Base-by-base conservation (phyloP, 2,113 vertebrate genomes). In the Paralichthys olivaceus region DNA sequence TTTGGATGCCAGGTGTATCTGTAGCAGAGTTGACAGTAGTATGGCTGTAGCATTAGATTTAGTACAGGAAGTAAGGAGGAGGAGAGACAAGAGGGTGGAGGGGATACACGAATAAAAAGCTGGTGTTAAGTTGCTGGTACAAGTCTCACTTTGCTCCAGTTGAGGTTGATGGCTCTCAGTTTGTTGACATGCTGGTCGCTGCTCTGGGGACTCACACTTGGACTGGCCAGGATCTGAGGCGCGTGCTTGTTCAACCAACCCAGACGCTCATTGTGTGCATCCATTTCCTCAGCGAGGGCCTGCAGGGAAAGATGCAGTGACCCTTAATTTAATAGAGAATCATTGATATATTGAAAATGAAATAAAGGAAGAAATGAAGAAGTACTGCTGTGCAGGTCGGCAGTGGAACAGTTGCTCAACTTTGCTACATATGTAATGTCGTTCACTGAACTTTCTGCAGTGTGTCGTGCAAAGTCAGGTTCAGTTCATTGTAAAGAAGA, bases 191-290 rank as follows among this genome's bases (percentile, higher is more conserved):
- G 94, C 43, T 88, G 91, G 0, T 96, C 94, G 92, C 94, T 95
- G 84, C 95, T 96, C 4, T 92, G 94, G 43, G 91, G 82, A 69
- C 87, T 95, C 72, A 96, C 55, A 11, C 68, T 94, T 72, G 94
- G 93, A 90, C 90, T 94, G 81, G 95, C 89, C 77, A 98, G 89
- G 54, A 97, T 89, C 67, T 96, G 96, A 64, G 95, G 79, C 57
- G 95, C 95, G 6, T 92, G 92, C 83, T 95, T 95, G 84, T 97
- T 99, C 65, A 99, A 80, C 97, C 96, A 98, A 25, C 93, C 93
- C 15, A 98, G 91, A 20, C 91, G 95, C 53, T 96, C 95, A 28
- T 93, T 95, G 75, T 97, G 94, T 1, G 72, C 14, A 15, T 96
- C 95, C 93, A 96, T 94, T 68, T 98, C 95, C 61, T 94, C 91